phyloP scores from a whole-genome alignment of 2,888 invertebrate genomes.

The Arrhopalites spinosus region DNA sequence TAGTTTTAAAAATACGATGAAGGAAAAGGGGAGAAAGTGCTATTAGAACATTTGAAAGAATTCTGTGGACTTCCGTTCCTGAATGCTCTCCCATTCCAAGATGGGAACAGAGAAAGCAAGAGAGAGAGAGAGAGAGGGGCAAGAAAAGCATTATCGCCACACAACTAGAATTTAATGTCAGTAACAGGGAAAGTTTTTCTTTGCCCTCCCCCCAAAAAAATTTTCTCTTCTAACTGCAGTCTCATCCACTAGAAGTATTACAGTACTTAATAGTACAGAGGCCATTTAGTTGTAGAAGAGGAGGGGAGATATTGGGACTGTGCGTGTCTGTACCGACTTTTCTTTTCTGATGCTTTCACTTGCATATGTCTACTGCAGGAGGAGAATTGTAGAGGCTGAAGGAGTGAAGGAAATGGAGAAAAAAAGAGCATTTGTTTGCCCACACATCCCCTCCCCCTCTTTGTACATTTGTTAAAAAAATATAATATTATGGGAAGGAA shows the following conservation, averaged over 20 bases:
- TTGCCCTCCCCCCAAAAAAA: not conserved
- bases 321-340: no score
- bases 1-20: conserved; percentile 35
- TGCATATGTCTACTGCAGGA: no score
- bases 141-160: conserved; percentile 14
- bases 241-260: no score
- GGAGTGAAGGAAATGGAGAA: not conserved
- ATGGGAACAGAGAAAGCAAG: not conserved
- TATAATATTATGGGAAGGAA: conserved; percentile 27
- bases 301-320: not conserved
- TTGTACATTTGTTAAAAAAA: not conserved
- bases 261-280: not conserved
- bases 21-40: conserved; percentile 17
- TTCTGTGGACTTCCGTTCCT: conserved; percentile 12
- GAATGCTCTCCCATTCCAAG: not conserved
- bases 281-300: no score
- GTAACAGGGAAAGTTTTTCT: conserved; percentile 9
- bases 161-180: conserved; percentile 19
- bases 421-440: not conserved
- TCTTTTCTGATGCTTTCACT: no score
- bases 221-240: not conserved
- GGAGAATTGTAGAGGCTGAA: not conserved
- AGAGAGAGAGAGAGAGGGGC: not conserved
- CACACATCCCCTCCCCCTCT: not conserved
- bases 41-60: conserved; percentile 21